Conservation (phyloP, 2,888 invertebrate genomes). For the Teinopalpus imperialis region DNA sequence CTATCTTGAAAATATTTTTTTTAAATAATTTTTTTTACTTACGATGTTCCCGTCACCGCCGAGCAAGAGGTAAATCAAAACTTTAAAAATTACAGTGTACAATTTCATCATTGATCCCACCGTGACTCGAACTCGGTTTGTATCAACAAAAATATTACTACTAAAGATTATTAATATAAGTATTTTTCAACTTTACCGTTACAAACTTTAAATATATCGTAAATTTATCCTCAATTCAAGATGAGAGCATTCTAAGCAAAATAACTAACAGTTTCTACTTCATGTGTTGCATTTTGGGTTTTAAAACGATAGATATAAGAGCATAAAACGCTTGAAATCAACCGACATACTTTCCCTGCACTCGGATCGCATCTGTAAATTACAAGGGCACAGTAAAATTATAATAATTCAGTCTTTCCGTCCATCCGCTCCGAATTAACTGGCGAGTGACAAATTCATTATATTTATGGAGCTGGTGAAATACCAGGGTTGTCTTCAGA, state of each 20-base stretch:
- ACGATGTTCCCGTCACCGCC: too few relatives aligned
- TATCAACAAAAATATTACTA: too few relatives aligned
- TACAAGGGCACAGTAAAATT: slow-evolving; percentile 41
- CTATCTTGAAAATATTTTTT: too few relatives aligned
- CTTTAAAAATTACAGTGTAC: too few relatives aligned
- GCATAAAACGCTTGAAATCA: neutral
- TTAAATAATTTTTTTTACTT: too few relatives aligned
- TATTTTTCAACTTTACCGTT: too few relatives aligned
- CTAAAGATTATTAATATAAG: too few relatives aligned
- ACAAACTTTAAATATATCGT: slow-evolving; percentile 11
- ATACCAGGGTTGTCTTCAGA: slow-evolving; percentile 42
- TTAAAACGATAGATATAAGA: neutral
- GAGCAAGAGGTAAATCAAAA: too few relatives aligned
- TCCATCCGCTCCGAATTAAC: slow-evolving; percentile 49
- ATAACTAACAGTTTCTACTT: slow-evolving; percentile 1
- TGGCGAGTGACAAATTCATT: slow-evolving; percentile 57
- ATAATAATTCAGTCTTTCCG: slow-evolving; percentile 44
- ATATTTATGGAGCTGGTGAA: slow-evolving; percentile 50
- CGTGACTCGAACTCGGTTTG: too few relatives aligned
- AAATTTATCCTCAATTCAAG: slow-evolving; percentile 14
- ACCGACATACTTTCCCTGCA: slow-evolving; percentile 26
- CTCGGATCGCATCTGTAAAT: slow-evolving; percentile 30
- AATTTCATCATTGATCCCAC: too few relatives aligned
- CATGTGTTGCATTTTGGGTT: neutral
- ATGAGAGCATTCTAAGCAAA: slow-evolving; percentile 21